Percentiles rank a stretch among this genome's conserved stretches.
Conservation (phyloP, 53 echinoderm and acorn worm species). For the Zoroaster sp. region DNA sequence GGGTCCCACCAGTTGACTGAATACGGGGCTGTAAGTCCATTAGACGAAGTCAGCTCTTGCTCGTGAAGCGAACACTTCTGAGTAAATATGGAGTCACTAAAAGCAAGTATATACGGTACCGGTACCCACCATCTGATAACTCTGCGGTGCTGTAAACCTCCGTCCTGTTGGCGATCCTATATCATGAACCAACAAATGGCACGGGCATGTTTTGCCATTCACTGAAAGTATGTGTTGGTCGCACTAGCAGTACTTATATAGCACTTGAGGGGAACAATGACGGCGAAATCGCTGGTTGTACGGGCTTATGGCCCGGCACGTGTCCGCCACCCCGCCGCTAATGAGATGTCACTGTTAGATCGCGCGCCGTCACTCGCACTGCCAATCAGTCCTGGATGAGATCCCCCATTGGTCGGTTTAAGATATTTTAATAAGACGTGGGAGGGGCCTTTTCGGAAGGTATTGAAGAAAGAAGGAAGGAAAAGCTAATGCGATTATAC, state of each 20-base stretch:
- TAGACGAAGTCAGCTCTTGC: background rate
- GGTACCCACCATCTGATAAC: background rate
- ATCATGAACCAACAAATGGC: conserved; percentile 36
- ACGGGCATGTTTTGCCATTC: conserved; percentile 5
- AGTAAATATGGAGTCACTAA: conserved; percentile 1
- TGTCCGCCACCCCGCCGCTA: conserved; percentile 38
- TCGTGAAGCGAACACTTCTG: background rate
- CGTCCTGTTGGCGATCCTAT: background rate
- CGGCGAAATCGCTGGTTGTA: conserved; percentile 14
- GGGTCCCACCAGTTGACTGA: conserved; percentile 37
- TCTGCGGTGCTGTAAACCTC: background rate
- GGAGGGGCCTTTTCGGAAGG: conserved; percentile 8
- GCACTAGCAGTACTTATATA: conserved; percentile 55
- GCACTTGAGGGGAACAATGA: conserved; percentile 62
- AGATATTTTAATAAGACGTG: conserved; percentile 3
- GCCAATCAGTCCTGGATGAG: background rate
- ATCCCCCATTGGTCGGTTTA: conserved; percentile 33
- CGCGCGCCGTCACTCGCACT: conserved; percentile 42
- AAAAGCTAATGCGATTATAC: conserved; percentile 32
- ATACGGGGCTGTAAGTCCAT: conserved; percentile 1
- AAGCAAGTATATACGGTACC: background rate
- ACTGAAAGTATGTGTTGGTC: conserved; percentile 47
- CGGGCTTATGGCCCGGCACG: conserved; percentile 5
- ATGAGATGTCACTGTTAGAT: conserved; percentile 43
- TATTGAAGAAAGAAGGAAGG: background rate